Evolutionary conservation across 1,140 invertebrate species (phyloP).

Genomic region (Euwallacea fornicatus): DNA sequence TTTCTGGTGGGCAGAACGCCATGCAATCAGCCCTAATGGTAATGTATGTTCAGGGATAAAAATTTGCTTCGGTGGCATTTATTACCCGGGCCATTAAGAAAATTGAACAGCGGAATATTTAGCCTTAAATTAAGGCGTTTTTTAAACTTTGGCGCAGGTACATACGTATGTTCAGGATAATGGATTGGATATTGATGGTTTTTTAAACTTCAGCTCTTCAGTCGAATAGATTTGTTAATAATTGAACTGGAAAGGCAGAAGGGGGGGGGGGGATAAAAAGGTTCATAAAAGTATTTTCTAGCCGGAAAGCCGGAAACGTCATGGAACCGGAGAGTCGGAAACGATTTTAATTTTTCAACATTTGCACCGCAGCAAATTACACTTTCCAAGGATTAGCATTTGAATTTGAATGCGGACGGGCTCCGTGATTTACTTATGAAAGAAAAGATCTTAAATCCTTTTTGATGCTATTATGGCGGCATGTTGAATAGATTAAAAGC

Average conservation of each 20-base stretch:
- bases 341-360: slow-evolving; percentile 28
- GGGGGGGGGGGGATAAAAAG: background rate
- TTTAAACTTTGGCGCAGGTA: background rate
- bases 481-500: too few species aligned
- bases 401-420: slow-evolving; percentile 19
- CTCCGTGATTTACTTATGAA: slow-evolving; percentile 25
- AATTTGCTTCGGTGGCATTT: slow-evolving; percentile 8
- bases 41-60: slow-evolving; percentile 31
- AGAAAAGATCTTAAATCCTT: slow-evolving; percentile 20
- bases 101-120: background rate
- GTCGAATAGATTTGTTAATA: background rate
- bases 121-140: background rate
- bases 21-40: slow-evolving; percentile 34
- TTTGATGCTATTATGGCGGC: background rate
- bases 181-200: background rate
- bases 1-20: slow-evolving; percentile 19
- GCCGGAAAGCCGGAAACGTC: slow-evolving; percentile 22
- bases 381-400: slow-evolving; percentile 22
- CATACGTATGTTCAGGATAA: background rate
- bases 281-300: slow-evolving; percentile 13
- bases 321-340: slow-evolving; percentile 21
- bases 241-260: background rate
- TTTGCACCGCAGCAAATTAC: slow-evolving; percentile 20
- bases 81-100: slow-evolving; percentile 1
- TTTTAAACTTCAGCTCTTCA: background rate